Conservation (phyloP, 2,888 invertebrate species). For the Drosophila tripunctata region DNA sequence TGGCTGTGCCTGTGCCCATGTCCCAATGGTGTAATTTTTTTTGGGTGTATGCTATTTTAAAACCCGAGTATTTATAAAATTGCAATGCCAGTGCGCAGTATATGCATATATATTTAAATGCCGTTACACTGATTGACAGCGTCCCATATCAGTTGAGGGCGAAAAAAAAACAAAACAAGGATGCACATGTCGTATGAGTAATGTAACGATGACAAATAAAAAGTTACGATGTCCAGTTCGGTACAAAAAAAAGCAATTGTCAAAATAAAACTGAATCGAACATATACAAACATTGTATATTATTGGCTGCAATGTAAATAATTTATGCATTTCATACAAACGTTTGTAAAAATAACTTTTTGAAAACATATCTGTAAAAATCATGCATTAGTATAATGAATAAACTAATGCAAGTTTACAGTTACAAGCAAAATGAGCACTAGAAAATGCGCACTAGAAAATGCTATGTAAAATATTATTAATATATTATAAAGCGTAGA, state of each 20-base stretch:
- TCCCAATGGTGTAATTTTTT: conserved; percentile 69
- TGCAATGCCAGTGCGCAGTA: conserved; percentile 39
- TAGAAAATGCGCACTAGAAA: neutral
- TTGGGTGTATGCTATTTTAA: too few relatives aligned
- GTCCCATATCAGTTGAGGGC: conserved; percentile 51
- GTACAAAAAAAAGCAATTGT: conserved; percentile 1
- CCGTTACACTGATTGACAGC: conserved; percentile 73
- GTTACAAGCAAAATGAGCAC: neutral
- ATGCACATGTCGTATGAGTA: conserved; percentile 66
- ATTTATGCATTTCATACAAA: conserved; percentile 31
- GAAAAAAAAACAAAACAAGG: conserved; percentile 21
- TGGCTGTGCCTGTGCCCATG: conserved; percentile 13
- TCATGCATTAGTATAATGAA: conserved; percentile 36
- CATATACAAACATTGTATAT: neutral
- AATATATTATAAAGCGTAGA: too few relatives aligned
- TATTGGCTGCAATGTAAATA: conserved; percentile 15
- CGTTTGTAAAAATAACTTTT: neutral
- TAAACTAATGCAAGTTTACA: neutral
- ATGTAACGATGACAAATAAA: conserved; percentile 49
- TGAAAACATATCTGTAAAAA: neutral
- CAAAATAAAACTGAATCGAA: neutral
- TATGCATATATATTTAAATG: conserved; percentile 65
- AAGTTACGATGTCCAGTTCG: neutral
- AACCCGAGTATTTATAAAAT: conserved; percentile 62
- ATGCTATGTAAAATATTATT: too few relatives aligned